Evolutionary conservation across 2,888 invertebrate genomes (phyloP).

Genomic region (Ochropleura plecta): DNA sequence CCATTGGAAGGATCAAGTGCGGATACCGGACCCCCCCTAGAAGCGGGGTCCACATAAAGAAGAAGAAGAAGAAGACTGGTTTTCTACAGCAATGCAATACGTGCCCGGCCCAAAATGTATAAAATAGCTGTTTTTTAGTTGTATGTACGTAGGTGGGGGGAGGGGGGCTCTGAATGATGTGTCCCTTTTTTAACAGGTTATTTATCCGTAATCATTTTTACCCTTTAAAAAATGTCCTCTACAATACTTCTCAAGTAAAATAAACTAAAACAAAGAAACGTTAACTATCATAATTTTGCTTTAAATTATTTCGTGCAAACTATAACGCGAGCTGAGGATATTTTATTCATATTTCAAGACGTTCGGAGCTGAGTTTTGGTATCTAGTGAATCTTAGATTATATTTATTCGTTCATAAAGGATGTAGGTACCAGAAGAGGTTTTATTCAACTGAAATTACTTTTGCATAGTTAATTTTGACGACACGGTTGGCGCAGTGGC

Average conservation of each 20-base stretch:
- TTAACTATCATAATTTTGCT: conserved; percentile 43
- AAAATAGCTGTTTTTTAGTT: too few species aligned
- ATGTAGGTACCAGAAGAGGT: not conserved
- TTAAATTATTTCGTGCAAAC: conserved; percentile 35
- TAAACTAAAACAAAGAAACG: conserved; percentile 14
- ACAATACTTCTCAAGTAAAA: conserved; percentile 1
- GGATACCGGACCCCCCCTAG: too few species aligned
- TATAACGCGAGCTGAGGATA: conserved; percentile 28
- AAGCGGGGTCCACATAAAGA: too few species aligned
- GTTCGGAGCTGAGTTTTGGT: conserved; percentile 33
- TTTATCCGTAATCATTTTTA: not conserved
- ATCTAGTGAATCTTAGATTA: conserved; percentile 9
- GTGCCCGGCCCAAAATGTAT: too few species aligned
- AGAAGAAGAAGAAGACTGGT: too few species aligned
- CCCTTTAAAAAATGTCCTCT: not conserved
- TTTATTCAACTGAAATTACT: not conserved
- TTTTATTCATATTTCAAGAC: conserved; percentile 54
- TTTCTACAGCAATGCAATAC: too few species aligned
- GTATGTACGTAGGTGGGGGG: too few species aligned
- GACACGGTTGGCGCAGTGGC: too few species aligned
- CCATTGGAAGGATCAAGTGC: too few species aligned
- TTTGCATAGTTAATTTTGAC: too few species aligned
- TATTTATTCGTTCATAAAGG: conserved; percentile 32
- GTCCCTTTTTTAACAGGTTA: not conserved
- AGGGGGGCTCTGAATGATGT: not conserved